Evolutionary conservation across 2,797 vertebrate species (phyloP).

Genomic region (Pterois miles): DNA sequence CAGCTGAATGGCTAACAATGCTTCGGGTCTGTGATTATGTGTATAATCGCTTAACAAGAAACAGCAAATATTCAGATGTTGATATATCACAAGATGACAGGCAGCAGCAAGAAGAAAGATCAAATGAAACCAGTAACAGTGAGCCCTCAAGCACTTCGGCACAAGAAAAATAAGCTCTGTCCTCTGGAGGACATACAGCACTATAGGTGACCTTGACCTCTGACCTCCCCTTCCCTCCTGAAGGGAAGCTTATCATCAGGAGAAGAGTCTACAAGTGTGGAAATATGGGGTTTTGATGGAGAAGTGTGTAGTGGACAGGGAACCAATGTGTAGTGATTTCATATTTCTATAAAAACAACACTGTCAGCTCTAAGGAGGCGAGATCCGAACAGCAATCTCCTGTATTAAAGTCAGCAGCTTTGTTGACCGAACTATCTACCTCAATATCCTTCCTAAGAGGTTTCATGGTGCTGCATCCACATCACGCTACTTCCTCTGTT

Average conservation of each 20-base stretch:
- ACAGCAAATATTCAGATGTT: not conserved
- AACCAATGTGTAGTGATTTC: not conserved
- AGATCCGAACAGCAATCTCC: not conserved
- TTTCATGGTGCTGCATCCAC: not conserved
- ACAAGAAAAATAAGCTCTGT: not conserved
- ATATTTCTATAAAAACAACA: not conserved
- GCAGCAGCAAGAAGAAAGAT: not conserved
- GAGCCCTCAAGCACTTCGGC: not conserved
- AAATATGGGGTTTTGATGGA: not conserved
- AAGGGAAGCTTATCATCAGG: not conserved
- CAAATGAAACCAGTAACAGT: not conserved
- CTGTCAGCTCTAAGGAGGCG: not conserved
- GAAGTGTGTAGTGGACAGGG: not conserved
- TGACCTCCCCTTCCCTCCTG: not conserved
- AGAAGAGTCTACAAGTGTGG: not conserved
- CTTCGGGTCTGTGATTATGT: not conserved
- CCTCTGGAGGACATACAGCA: not conserved
- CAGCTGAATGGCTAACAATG: not conserved
- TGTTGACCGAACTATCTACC: not conserved
- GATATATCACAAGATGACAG: not conserved
- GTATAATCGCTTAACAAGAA: not conserved
- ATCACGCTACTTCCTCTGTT: not conserved
- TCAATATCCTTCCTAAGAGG: not conserved
- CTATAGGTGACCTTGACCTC: not conserved
- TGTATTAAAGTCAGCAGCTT: not conserved